phyloP scores from a whole-genome alignment of 2,888 invertebrate genomes.

The Ennomos erosarius region DNA sequence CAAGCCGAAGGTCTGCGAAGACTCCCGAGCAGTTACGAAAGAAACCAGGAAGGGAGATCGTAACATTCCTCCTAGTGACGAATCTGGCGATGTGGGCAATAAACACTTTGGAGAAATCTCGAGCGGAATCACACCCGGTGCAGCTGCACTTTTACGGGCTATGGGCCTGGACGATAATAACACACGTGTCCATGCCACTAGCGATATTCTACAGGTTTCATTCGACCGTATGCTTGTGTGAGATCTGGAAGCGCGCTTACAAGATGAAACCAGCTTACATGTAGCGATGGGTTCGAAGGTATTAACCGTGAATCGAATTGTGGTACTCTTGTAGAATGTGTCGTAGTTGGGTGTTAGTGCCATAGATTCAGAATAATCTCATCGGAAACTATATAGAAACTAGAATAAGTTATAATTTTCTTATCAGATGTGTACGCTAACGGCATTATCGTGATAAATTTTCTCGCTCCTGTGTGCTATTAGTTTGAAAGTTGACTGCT shows the following conservation, averaged over 20 bases:
- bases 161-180: slow-evolving; percentile 98
- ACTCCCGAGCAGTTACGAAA: slow-evolving; percentile 92
- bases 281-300: slow-evolving; percentile 85
- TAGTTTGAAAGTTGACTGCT: slow-evolving; percentile 79
- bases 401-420: slow-evolving; percentile 20
- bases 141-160: slow-evolving; percentile 96
- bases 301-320: slow-evolving; percentile 61
- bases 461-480: slow-evolving; percentile 53
- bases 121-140: slow-evolving; percentile 96
- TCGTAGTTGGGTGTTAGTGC: slow-evolving; percentile 71
- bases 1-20: slow-evolving; percentile 93
- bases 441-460: slow-evolving; percentile 38
- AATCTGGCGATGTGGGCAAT: slow-evolving; percentile 98
- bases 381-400: slow-evolving; percentile 38
- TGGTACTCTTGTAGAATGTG: slow-evolving; percentile 61
- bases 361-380: slow-evolving; percentile 61
- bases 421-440: slow-evolving; percentile 17
- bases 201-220: slow-evolving; percentile 98
- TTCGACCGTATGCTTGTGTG: slow-evolving; percentile 97
- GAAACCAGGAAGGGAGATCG: slow-evolving; percentile 97
- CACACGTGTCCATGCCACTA: slow-evolving; percentile 96
- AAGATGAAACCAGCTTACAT: slow-evolving; percentile 95
- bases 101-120: slow-evolving; percentile 95
- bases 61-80: slow-evolving; percentile 95
- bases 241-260: slow-evolving; percentile 98